phyloP scores from a whole-genome alignment of 1,140 invertebrate species.

The Drosophila bipectinata region DNA sequence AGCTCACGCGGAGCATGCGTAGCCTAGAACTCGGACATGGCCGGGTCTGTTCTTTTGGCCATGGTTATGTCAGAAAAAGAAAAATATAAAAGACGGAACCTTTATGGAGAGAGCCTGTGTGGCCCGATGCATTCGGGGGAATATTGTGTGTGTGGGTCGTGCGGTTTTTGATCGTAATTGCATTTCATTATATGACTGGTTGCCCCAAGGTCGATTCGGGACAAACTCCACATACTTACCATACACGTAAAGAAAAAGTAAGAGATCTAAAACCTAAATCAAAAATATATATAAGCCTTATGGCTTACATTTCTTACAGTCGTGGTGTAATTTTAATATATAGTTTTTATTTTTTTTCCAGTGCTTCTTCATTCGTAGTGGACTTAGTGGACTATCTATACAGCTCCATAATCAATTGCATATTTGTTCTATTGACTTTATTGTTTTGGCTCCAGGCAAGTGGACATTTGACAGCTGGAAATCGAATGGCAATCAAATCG shows the following conservation, averaged over 20 bases:
- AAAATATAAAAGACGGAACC: constrained; percentile 14
- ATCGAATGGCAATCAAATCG: constrained; percentile 50
- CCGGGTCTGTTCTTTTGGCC: neutral
- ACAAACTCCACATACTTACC: constrained; percentile 43
- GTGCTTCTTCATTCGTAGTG: constrained; percentile 10
- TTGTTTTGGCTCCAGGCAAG: constrained; percentile 47
- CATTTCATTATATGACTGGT: constrained; percentile 78
- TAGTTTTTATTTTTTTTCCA: neutral
- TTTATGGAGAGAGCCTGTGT: constrained; percentile 35
- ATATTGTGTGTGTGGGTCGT: constrained; percentile 71
- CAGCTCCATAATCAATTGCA: constrained; percentile 73
- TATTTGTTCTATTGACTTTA: constrained; percentile 73
- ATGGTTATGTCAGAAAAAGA: constrained; percentile 5
- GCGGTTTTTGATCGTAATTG: constrained; percentile 75
- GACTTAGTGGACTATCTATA: constrained; percentile 12
- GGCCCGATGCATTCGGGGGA: constrained; percentile 20
- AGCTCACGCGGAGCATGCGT: constrained; percentile 77
- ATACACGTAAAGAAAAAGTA: neutral
- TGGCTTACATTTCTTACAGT: neutral
- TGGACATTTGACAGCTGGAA: constrained; percentile 41
- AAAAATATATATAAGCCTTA: too few relatives aligned
- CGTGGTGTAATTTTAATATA: too few relatives aligned
- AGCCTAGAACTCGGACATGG: constrained; percentile 26
- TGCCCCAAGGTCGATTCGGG: constrained; percentile 75
- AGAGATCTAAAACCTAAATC: too few relatives aligned